These are phyloP conservation scores for Delia radicum DNA, from an alignment of 1,140 invertebrate genomes.

Conservation along the genomic window DNA sequence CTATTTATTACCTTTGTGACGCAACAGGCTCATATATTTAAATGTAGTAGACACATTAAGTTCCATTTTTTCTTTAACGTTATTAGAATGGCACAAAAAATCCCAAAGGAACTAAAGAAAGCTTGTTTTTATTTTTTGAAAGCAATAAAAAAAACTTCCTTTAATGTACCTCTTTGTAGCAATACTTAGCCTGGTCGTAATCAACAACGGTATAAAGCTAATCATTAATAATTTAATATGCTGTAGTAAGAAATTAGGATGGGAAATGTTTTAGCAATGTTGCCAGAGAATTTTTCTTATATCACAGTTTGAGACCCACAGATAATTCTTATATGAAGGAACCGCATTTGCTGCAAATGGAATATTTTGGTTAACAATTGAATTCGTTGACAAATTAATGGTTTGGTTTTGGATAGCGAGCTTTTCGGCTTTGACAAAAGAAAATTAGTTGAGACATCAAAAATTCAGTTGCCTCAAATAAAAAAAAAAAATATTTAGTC, in stretches of 20 bases:
- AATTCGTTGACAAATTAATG: no score
- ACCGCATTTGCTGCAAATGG: no score
- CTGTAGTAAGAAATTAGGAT: neutral
- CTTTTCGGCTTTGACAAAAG: no score
- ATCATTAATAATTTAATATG: neutral
- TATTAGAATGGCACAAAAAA: neutral
- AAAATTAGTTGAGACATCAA: no score
- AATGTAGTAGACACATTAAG: neutral
- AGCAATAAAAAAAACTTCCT: neutral
- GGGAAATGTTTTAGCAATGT: neutral
- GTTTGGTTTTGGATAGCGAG: no score
- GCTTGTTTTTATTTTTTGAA: neutral
- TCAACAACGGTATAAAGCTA: neutral
- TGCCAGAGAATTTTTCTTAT: neutral
- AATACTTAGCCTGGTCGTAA: neutral
- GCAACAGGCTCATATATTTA: slow-evolving; percentile 20
- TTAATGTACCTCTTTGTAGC: neutral
- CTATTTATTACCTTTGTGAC: slow-evolving; percentile 13
- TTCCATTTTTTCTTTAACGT: neutral
- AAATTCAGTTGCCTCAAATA: no score
- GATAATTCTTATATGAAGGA: no score
- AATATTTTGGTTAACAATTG: no score
- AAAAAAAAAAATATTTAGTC: no score
- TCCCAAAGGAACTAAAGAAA: neutral
- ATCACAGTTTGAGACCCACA: no score